Evolutionary conservation across 2,888 invertebrate genomes (phyloP).

Genomic region (Hydraecia micacea): DNA sequence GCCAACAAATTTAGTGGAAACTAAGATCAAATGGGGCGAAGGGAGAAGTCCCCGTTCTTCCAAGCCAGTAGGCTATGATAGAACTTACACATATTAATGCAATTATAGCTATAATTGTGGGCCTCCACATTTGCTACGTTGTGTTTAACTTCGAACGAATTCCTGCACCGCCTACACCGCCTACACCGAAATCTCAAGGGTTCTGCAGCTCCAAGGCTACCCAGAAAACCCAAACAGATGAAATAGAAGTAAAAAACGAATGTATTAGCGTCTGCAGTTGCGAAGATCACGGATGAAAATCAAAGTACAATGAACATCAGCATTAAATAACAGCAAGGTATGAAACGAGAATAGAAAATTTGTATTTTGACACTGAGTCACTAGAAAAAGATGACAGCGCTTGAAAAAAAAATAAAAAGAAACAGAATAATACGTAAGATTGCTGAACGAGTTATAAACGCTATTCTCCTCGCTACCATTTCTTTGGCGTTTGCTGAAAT

Average conservation of each 20-base stretch:
- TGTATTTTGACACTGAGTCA: neutral
- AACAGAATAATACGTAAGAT: conserved; percentile 72
- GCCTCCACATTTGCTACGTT: conserved; percentile 75
- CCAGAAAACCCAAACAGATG: conserved; percentile 72
- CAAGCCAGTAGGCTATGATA: conserved; percentile 76
- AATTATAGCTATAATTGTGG: conserved; percentile 72
- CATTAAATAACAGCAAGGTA: conserved; percentile 22
- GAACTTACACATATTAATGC: conserved; percentile 71
- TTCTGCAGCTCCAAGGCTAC: conserved; percentile 32
- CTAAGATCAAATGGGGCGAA: conserved; percentile 69
- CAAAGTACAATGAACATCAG: conserved; percentile 23
- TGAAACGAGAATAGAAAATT: conserved; percentile 29
- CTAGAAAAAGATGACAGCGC: conserved; percentile 69
- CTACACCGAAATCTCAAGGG: neutral
- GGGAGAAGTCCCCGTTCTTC: conserved; percentile 74
- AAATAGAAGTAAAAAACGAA: conserved; percentile 67
- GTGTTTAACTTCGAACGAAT: conserved; percentile 71
- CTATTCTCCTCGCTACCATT: conserved; percentile 77
- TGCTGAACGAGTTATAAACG: conserved; percentile 76
- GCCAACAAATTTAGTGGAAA: conserved; percentile 66
- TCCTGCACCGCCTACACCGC: neutral
- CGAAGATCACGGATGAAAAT: conserved; percentile 49
- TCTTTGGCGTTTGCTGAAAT: conserved; percentile 81
- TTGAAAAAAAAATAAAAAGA: conserved; percentile 74
- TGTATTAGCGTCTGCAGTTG: conserved; percentile 76